Evolutionary conservation across 1,140 invertebrate genomes (phyloP).

Genomic region (Aricia agestis): DNA sequence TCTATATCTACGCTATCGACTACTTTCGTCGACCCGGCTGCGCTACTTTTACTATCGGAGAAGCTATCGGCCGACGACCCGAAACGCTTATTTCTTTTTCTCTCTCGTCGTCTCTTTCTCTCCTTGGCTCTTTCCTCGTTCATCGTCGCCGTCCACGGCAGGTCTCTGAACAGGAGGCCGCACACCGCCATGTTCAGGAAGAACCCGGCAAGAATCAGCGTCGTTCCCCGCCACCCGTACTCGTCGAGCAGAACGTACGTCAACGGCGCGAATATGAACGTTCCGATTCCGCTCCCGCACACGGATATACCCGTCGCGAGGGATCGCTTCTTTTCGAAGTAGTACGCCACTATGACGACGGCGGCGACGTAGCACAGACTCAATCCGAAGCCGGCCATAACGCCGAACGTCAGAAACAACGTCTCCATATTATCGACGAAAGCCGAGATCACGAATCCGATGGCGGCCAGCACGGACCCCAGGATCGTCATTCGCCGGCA

Average conservation of each 20-base stretch:
- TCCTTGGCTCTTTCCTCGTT: conserved; percentile 79
- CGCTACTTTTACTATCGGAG: conserved; percentile 82
- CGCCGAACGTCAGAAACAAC: conserved; percentile 90
- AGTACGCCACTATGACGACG: conserved; percentile 96
- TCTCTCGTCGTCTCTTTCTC: conserved; percentile 77
- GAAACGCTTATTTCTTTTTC: conserved; percentile 78
- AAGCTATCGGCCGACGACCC: conserved; percentile 81
- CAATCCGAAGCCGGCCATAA: conserved; percentile 90
- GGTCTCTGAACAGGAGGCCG: conserved; percentile 89
- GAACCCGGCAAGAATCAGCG: conserved; percentile 87
- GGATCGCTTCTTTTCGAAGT: conserved; percentile 94
- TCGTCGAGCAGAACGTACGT: conserved; percentile 85
- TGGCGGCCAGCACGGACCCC: conserved; percentile 85
- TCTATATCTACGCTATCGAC: conserved; percentile 63
- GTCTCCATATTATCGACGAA: conserved; percentile 86
- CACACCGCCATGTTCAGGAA: conserved; percentile 93
- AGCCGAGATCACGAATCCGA: conserved; percentile 89
- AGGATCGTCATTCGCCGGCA: conserved; percentile 88
- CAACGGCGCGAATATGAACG: conserved; percentile 94
- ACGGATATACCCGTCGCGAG: conserved; percentile 95
- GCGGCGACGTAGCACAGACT: conserved; percentile 92
- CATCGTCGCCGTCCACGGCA: conserved; percentile 84
- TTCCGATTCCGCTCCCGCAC: conserved; percentile 92
- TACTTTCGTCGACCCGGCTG: conserved; percentile 72
- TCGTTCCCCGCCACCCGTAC: conserved; percentile 91